These are phyloP conservation scores for Prunella fulvescens DNA, from an alignment of 2,113 vertebrate genomes.

Conservation along the genomic window DNA sequence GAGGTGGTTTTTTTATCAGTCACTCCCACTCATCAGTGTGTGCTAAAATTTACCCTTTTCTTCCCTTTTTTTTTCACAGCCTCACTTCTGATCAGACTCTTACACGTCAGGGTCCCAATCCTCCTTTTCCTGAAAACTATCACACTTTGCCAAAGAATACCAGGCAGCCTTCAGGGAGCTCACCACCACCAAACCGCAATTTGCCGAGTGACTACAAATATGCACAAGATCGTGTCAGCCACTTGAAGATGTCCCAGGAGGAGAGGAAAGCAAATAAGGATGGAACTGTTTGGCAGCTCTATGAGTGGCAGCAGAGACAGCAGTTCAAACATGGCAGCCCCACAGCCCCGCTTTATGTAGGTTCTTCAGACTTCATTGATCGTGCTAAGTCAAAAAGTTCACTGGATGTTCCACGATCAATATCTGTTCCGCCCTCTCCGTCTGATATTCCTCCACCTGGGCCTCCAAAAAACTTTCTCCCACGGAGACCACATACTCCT, in stretches of 20 bases:
- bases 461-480: conserved; percentile 79
- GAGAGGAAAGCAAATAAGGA: conserved; percentile 91
- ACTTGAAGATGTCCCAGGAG: conserved; percentile 95
- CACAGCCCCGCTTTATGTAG: conserved; percentile 81
- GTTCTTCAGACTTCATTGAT: conserved; percentile 83
- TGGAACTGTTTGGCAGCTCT: conserved; percentile 96
- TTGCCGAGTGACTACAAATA: conserved; percentile 98
- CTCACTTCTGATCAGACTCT: conserved; percentile 80
- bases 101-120: conserved; percentile 82
- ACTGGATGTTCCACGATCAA: conserved; percentile 89
- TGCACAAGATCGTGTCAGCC: conserved; percentile 92
- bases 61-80: conserved; percentile 63
- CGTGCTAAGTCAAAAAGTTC: conserved; percentile 84
- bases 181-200: conserved; percentile 80
- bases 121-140: conserved; percentile 82
- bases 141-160: conserved; percentile 91
- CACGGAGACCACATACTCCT: conserved; percentile 89
- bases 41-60: neutral
- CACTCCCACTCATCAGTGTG: neutral
- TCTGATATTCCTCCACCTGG: conserved; percentile 87
- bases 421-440: conserved; percentile 94
- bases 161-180: conserved; percentile 79
- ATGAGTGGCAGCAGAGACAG: conserved; percentile 98
- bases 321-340: conserved; percentile 96
- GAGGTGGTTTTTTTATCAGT: neutral